Evolutionary conservation across 2,888 invertebrate genomes (phyloP).

Genomic region (Lottia gigantea): DNA sequence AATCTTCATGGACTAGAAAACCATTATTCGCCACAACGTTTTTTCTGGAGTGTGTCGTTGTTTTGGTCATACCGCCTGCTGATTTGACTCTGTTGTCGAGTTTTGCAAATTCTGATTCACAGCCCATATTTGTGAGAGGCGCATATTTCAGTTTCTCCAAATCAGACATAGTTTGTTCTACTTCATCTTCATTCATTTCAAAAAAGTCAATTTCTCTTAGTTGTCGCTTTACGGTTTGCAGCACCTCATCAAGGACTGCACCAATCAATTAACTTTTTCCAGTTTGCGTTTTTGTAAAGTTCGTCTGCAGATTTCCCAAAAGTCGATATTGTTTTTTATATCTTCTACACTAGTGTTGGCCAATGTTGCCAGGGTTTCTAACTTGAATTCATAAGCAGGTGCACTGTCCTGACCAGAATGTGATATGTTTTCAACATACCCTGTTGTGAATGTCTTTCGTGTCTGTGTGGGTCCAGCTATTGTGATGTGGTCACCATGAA

Average conservation of each 20-base stretch:
- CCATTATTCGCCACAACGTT: neutral
- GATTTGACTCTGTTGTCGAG: neutral
- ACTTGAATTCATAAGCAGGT: neutral
- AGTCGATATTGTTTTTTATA: neutral
- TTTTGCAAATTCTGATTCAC: neutral
- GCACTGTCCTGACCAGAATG: neutral
- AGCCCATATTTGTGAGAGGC: neutral
- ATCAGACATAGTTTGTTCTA: neutral
- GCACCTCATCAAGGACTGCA: neutral
- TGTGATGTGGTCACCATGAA: neutral
- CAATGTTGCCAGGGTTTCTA: neutral
- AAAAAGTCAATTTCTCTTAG: neutral
- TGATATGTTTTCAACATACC: neutral
- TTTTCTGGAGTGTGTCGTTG: neutral
- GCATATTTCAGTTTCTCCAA: neutral
- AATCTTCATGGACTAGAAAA: neutral
- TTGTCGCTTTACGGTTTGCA: neutral
- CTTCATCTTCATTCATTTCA: neutral
- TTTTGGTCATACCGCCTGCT: neutral
- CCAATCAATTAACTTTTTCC: slow-evolving; percentile 1
- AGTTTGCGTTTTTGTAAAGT: neutral
- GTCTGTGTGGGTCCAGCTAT: neutral
- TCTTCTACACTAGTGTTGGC: neutral
- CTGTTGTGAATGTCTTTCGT: neutral
- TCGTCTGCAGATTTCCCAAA: neutral